phyloP scores from a whole-genome alignment of 2,113 vertebrate species.

The Oreochromis aureus region DNA sequence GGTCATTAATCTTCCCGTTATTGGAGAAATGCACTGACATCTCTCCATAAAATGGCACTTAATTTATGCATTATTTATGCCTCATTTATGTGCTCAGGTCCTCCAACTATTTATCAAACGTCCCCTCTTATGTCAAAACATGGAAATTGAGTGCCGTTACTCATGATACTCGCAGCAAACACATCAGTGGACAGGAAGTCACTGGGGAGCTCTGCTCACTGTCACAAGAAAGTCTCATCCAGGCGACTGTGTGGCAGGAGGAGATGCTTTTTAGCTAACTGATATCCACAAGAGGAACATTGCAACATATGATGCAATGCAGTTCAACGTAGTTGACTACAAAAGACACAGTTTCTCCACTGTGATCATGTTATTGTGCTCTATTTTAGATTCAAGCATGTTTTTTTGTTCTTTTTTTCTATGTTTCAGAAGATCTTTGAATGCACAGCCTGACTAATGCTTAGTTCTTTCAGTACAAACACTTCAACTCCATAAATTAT shows the following conservation, averaged over 20 bases:
- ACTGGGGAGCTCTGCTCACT: constrained; percentile 36
- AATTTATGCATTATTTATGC: constrained; percentile 74
- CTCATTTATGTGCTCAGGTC: constrained; percentile 67
- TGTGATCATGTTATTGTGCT: not conserved
- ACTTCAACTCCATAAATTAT: not conserved
- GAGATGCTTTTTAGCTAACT: not conserved
- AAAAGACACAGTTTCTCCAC: not conserved
- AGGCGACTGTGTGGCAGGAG: not conserved
- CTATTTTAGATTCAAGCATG: not conserved
- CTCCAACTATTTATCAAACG: constrained; percentile 67
- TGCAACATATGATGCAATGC: constrained; percentile 22
- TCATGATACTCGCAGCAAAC: constrained; percentile 51
- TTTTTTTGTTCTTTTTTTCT: not conserved
- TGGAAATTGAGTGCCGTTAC: constrained; percentile 58
- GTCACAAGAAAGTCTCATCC: constrained; percentile 32
- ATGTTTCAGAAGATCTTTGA: not conserved
- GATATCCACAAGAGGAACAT: not conserved
- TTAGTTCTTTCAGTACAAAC: constrained; percentile 5
- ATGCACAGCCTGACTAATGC: not conserved
- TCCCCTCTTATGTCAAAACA: constrained; percentile 65
- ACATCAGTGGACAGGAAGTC: constrained; percentile 58
- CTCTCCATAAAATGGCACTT: constrained; percentile 67
- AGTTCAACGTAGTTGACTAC: not conserved
- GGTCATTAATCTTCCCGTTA: constrained; percentile 66
- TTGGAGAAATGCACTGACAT: constrained; percentile 64